Evolutionary conservation across 2,888 invertebrate genomes (phyloP), one percentile per base, ranked within the genome.

Genomic region (Thalpophila matura): DNA sequence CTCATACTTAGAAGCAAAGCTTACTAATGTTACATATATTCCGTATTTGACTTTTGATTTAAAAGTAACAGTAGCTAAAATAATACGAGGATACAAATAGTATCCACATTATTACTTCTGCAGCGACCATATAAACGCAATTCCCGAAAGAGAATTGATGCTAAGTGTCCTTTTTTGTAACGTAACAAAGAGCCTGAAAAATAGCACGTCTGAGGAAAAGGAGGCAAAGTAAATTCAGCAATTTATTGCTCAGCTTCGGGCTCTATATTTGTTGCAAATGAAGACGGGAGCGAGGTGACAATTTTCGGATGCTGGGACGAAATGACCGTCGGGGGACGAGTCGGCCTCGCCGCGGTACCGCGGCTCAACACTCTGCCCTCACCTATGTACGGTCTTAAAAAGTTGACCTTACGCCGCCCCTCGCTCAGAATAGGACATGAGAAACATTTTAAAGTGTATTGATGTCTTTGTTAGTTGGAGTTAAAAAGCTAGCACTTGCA

Each of bases 251-350:
- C 81, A 86, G 89, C 84, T 88, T 83, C 84, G 79, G 87, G 89
- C 80, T 89, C 88, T 92, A 91, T 92, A 92, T 93, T 93, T 94
- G 93, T 91, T 91, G 92, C 92, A 93, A 94, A 94, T 94, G 93
- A 94, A 94, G 92, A 91, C 90, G 87, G 85, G 83, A 83, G 86
- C 79, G 89, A 92, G 93, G 93, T 94, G 93, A 93, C 93, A 93
- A 93, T 92, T 92, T 91, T 91, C 89, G 88, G 89, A 85, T 87
- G 87, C 81, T 85, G 89, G 86, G 85, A 74, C 83, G 79, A 77
- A 94, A 93, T 91, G 90, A 90, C 89, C 89, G 89, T 75, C 90
- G 51, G 62, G 93, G 91, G 93, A 91, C 87, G 73, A 49, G 29
- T 42, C 68, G 77, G 14, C n/a, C 55, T 58, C 47, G 27, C 35